A percentile compares a stretch with the other conserved stretches of the same genome.
Conservation (phyloP, 2,113 vertebrate species). For the Entomyzon cyanotis region DNA sequence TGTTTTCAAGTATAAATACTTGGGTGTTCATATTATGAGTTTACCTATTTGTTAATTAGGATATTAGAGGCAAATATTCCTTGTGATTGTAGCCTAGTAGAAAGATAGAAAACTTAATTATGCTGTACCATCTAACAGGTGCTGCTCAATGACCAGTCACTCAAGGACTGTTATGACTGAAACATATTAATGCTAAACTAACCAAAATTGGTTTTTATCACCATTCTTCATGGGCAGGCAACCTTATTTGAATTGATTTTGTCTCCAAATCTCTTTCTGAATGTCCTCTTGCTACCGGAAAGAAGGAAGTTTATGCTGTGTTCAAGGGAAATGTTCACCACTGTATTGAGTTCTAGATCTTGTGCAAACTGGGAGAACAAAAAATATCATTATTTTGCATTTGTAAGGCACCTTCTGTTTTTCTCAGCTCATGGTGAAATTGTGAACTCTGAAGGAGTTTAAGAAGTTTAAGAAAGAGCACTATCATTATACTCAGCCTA, state of each 20-base stretch:
- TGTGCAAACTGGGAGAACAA: background rate
- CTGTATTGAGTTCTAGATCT: background rate
- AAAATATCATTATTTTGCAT: background rate
- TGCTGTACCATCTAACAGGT: background rate
- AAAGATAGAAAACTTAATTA: background rate
- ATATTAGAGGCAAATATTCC: background rate
- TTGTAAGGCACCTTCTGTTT: background rate
- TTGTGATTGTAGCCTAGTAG: slow-evolving; percentile 14
- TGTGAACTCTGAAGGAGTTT: background rate
- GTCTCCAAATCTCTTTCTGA: background rate
- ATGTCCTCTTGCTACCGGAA: background rate
- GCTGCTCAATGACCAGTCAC: background rate
- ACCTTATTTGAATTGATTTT: background rate
- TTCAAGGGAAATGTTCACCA: background rate
- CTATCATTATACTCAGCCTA: background rate
- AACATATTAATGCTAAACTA: slow-evolving; percentile 21
- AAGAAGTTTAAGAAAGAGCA: background rate
- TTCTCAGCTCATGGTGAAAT: background rate
- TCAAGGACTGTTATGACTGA: background rate
- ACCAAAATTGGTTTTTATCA: background rate
- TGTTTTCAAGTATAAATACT: slow-evolving; percentile 20
- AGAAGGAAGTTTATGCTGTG: background rate
- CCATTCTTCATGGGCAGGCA: background rate
- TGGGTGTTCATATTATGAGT: background rate
- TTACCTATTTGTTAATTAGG: background rate